A percentile compares a stretch with the other conserved stretches of the same genome.
Evolutionary conservation across 2,888 invertebrate species (phyloP).

Genomic region (Melanargia galathea): DNA sequence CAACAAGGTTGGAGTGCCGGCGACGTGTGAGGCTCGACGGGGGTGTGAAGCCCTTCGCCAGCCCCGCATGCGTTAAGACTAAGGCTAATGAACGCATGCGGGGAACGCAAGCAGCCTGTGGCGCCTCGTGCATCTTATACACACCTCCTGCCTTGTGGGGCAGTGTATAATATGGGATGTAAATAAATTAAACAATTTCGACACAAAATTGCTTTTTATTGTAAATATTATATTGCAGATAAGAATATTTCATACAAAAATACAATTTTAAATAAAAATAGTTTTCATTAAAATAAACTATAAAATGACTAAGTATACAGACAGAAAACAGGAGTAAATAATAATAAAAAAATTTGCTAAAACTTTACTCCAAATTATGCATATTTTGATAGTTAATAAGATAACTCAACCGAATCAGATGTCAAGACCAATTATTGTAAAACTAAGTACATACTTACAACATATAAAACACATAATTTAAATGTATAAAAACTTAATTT

Average conservation of each 20-base stretch:
- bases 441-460: slow-evolving; percentile 35
- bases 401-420: slow-evolving; percentile 56
- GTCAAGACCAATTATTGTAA: slow-evolving; percentile 53
- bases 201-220: slow-evolving; percentile 75
- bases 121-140: no score
- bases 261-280: slow-evolving; percentile 78
- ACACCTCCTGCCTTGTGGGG: no score
- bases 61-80: no score
- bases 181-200: slow-evolving; percentile 44
- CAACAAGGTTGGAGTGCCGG: no score
- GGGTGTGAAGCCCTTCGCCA: no score
- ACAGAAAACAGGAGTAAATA: slow-evolving; percentile 46
- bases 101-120: no score
- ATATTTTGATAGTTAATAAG: slow-evolving; percentile 39
- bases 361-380: slow-evolving; percentile 43
- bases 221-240: slow-evolving; percentile 81
- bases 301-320: slow-evolving; percentile 60
- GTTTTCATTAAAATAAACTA: slow-evolving; percentile 75
- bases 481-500: slow-evolving; percentile 20
- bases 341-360: slow-evolving; percentile 43
- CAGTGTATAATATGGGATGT: background rate
- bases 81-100: no score
- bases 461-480: background rate
- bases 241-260: slow-evolving; percentile 80
- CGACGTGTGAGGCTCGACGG: no score